A percentile compares a stretch with the other conserved stretches of the same genome.
Evolutionary conservation across 2,888 invertebrate genomes (phyloP).

Genomic region (Gnatocerus cornutus): DNA sequence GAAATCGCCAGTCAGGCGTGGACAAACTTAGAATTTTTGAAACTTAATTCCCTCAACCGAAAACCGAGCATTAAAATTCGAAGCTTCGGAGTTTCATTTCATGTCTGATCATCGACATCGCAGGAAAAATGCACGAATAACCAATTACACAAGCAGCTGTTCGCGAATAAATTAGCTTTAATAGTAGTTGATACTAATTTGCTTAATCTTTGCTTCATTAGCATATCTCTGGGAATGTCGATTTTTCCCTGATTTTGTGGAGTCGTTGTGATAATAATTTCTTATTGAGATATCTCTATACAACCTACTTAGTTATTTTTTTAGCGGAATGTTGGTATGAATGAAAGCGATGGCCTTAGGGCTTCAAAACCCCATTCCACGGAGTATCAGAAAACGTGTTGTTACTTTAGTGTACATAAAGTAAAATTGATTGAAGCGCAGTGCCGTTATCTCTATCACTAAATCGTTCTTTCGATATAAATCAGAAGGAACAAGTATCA

Average conservation of each 20-base stretch:
- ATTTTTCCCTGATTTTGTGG: background rate
- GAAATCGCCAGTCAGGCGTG: constrained; percentile 35
- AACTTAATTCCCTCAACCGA: constrained; percentile 2
- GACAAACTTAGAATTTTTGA: constrained; percentile 12
- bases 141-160: constrained; percentile 20
- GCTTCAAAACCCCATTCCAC: constrained; percentile 15
- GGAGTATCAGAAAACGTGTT: constrained; percentile 22
- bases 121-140: constrained; percentile 3
- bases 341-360: constrained; percentile 27
- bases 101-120: no score
- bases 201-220: constrained; percentile 17
- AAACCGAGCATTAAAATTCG: background rate
- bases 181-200: constrained; percentile 16
- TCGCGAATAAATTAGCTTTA: constrained; percentile 21
- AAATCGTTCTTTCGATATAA: constrained; percentile 30
- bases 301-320: constrained; percentile 26
- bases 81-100: background rate
- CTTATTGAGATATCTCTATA: constrained; percentile 12
- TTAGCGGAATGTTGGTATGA: constrained; percentile 21
- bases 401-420: constrained; percentile 31
- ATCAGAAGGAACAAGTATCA: constrained; percentile 36
- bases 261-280: constrained; percentile 11
- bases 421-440: constrained; percentile 22
- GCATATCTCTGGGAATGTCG: background rate
- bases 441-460: constrained; percentile 31